phyloP scores from a whole-genome alignment of 2,888 invertebrate species.

The Drosophila pegasa region DNA sequence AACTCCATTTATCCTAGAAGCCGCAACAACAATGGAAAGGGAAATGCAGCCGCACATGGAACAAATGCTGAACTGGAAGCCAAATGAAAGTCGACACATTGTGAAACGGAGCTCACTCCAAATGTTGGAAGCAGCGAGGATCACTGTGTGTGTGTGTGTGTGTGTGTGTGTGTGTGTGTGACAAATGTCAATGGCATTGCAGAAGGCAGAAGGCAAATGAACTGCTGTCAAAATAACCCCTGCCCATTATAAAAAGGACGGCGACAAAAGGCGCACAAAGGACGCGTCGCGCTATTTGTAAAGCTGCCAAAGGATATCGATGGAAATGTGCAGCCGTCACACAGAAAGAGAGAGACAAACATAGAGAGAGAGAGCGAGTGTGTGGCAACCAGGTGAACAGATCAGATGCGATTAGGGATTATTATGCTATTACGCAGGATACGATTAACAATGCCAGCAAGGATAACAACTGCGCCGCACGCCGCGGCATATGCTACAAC shows the following conservation, averaged over 20 bases:
- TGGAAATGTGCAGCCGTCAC: conserved; percentile 74
- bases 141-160: background rate
- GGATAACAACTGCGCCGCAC: conserved; percentile 75
- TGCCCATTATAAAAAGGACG: conserved; percentile 58
- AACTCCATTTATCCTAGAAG: conserved; percentile 15
- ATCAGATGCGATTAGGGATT: conserved; percentile 83
- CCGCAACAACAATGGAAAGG: conserved; percentile 37
- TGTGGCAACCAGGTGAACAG: conserved; percentile 73
- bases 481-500: conserved; percentile 75
- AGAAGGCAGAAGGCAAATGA: conserved; percentile 75
- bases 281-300: conserved; percentile 64
- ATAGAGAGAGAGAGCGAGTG: conserved; percentile 9
- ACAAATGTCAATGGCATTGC: conserved; percentile 59
- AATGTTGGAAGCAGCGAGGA: conserved; percentile 4
- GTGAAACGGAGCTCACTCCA: conserved; percentile 41
- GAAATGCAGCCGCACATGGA: conserved; percentile 51
- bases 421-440: conserved; percentile 82
- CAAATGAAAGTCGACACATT: conserved; percentile 66
- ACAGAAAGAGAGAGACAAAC: background rate
- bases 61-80: conserved; percentile 53
- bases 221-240: conserved; percentile 81
- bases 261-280: conserved; percentile 69
- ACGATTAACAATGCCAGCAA: conserved; percentile 76
- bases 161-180: conserved; percentile 23
- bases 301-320: conserved; percentile 68